Percentiles rank a stretch among this genome's conserved stretches.
phyloP scores from a whole-genome alignment of 1,140 invertebrate species.

The Drosophila pseudoananassae region DNA sequence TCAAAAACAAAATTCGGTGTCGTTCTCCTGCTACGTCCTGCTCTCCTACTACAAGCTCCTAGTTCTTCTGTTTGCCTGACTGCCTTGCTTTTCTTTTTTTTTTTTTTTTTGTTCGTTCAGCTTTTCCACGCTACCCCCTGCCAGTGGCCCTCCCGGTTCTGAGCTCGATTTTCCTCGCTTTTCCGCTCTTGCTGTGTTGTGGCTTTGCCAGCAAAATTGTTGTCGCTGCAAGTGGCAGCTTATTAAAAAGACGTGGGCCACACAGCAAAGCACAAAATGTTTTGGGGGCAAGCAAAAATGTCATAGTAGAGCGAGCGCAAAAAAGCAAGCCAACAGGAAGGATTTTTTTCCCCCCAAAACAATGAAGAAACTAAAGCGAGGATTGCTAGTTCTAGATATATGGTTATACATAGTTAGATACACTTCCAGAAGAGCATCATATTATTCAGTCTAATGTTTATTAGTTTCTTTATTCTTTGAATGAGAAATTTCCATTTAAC shows the following conservation, averaged over 20 bases:
- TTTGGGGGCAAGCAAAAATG: conserved; percentile 52
- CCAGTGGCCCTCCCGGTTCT: conserved; percentile 9
- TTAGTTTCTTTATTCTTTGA: not conserved
- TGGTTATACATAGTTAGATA: not conserved
- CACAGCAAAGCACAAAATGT: conserved; percentile 47
- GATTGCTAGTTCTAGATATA: not conserved
- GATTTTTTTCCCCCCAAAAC: conserved; percentile 21
- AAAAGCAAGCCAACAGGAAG: not conserved
- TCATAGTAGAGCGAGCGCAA: conserved; percentile 33
- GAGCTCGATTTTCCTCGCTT: conserved; percentile 31
- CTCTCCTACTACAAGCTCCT: conserved; percentile 26
- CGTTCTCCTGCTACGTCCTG: conserved; percentile 18
- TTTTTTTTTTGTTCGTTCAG: conserved; percentile 16
- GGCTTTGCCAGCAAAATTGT: conserved; percentile 50
- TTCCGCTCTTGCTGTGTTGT: conserved; percentile 16
- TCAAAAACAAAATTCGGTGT: conserved; percentile 71
- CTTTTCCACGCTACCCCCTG: conserved; percentile 6
- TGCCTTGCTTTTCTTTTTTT: conserved; percentile 28
- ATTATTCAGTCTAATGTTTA: not conserved
- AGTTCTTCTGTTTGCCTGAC: conserved; percentile 50
- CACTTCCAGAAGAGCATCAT: not conserved
- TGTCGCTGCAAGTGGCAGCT: conserved; percentile 75
- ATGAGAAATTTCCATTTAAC: not conserved
- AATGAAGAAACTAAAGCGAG: conserved; percentile 23
- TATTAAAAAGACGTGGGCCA: conserved; percentile 76